Conservation (phyloP, 2,888 invertebrate species). For the Petrolisthes cinctipes region DNA sequence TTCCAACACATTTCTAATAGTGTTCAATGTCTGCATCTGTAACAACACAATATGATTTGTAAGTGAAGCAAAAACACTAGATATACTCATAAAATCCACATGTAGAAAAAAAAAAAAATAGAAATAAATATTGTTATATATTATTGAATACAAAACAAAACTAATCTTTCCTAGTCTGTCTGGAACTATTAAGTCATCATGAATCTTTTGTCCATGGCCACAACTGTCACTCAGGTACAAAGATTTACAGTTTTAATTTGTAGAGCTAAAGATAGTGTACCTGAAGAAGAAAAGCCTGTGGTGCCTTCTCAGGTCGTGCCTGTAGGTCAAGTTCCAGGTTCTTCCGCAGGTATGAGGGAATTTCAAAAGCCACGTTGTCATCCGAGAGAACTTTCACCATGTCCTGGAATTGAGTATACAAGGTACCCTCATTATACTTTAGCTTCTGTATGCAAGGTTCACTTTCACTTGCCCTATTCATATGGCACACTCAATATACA, state of each 20-base stretch:
- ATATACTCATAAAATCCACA: not conserved
- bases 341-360: conserved; percentile 62
- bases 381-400: conserved; percentile 63
- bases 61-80: not conserved
- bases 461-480: too few species aligned
- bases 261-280: not conserved
- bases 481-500: too few species aligned
- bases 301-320: conserved; percentile 50
- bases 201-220: too few species aligned
- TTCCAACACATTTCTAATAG: conserved; percentile 59
- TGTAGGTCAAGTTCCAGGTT: conserved; percentile 60
- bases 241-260: too few species aligned
- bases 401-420: conserved; percentile 42
- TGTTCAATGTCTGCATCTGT: conserved; percentile 62
- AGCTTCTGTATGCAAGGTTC: too few species aligned
- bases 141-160: too few species aligned
- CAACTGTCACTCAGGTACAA: too few species aligned
- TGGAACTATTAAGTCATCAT: too few species aligned
- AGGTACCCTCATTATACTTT: too few species aligned
- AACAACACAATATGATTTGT: not conserved
- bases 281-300: conserved; percentile 45
- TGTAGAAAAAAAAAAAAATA: not conserved
- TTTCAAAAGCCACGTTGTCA: conserved; percentile 55
- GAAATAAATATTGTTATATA: not conserved
- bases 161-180: too few species aligned